phyloP scores from a whole-genome alignment of 2,113 vertebrate genomes.

The Oostethus manadensis region DNA sequence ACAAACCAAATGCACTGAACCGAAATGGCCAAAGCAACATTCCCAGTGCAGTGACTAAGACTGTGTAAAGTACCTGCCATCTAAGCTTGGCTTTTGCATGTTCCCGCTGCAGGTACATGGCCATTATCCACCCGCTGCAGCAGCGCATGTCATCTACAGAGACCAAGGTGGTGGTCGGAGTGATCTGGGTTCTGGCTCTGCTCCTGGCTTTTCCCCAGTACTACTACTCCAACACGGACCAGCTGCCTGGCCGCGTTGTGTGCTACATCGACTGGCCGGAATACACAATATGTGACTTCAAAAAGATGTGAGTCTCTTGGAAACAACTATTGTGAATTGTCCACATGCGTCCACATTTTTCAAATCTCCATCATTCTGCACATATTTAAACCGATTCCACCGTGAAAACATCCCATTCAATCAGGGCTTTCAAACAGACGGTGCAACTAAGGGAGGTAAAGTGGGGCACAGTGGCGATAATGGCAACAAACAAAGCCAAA shows the following conservation, averaged over 20 bases:
- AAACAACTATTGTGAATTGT: conserved; percentile 2
- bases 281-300: conserved; percentile 68
- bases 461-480: too few species aligned
- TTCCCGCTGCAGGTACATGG: conserved; percentile 83
- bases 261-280: conserved; percentile 90
- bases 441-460: too few species aligned
- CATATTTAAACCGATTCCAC: too few species aligned
- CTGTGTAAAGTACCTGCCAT: not conserved
- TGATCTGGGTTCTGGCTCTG: conserved; percentile 90
- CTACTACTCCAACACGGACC: conserved; percentile 78
- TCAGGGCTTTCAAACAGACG: too few species aligned
- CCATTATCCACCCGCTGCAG: conserved; percentile 92
- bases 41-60: too few species aligned
- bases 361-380: too few species aligned
- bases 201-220: conserved; percentile 90
- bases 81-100: not conserved
- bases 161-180: conserved; percentile 83
- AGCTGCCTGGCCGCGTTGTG: conserved; percentile 75
- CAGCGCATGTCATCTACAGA: conserved; percentile 87
- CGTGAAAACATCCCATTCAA: too few species aligned
- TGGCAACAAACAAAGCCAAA: too few species aligned
- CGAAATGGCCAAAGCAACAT: too few species aligned
- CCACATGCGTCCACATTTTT: too few species aligned
- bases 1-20: too few species aligned
- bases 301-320: conserved; percentile 80